Evolutionary conservation across 2,797 vertebrate genomes (phyloP).

Genomic region (Anguilla megastoma): DNA sequence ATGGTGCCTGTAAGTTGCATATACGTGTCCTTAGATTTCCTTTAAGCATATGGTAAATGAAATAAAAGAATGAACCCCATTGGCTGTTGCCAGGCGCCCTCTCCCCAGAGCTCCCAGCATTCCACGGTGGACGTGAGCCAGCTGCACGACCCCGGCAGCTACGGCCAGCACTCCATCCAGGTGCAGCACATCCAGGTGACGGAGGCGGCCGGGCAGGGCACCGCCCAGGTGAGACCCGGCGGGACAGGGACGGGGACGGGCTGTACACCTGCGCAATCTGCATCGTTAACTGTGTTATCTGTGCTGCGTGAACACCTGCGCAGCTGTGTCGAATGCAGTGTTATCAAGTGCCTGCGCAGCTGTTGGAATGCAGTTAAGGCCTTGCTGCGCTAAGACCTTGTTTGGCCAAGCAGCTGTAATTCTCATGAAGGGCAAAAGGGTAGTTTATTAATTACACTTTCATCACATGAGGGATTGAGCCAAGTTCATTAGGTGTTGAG

Average conservation of each 20-base stretch:
- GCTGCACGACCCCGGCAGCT: conserved; percentile 91
- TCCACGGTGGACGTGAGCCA: conserved; percentile 93
- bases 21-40: background rate
- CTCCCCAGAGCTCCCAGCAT: conserved; percentile 87
- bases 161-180: conserved; percentile 95
- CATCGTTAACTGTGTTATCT: too few relatives aligned
- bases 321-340: too few relatives aligned
- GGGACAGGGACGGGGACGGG: background rate
- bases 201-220: conserved; percentile 72
- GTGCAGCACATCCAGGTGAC: conserved; percentile 97
- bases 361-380: too few relatives aligned
- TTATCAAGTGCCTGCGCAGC: too few relatives aligned
- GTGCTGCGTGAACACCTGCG: too few relatives aligned
- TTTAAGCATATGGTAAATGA: too few relatives aligned
- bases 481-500: background rate
- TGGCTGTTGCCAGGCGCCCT: conserved; percentile 75
- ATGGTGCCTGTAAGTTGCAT: background rate
- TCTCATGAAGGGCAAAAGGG: background rate
- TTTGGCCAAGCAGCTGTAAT: background rate
- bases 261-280: background rate
- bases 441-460: background rate
- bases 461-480: background rate
- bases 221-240: conserved; percentile 77
- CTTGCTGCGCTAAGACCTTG: background rate
- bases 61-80: background rate